Evolutionary conservation across 2,113 vertebrate species (phyloP).

Genomic region (Eidolon helvum): DNA sequence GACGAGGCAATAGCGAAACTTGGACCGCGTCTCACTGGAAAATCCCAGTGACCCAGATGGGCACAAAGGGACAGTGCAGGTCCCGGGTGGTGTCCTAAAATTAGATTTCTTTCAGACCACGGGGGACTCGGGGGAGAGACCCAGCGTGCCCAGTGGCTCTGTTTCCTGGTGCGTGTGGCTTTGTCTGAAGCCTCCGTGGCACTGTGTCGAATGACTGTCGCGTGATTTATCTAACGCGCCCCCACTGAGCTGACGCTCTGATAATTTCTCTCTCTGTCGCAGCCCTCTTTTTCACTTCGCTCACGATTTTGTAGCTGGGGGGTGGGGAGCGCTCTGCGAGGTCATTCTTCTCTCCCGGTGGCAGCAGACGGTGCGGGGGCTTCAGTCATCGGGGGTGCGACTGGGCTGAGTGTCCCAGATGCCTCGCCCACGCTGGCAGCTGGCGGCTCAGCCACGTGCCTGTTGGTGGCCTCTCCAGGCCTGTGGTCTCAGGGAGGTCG

Average conservation of each 20-base stretch:
- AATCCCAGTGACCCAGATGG: neutral
- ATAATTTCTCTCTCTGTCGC: too few relatives aligned
- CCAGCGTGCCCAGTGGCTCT: too few relatives aligned
- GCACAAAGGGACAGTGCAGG: too few relatives aligned
- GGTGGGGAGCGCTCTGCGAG: neutral
- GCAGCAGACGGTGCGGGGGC: too few relatives aligned
- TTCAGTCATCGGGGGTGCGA: too few relatives aligned
- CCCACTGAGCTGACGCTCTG: too few relatives aligned
- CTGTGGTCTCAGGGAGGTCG: neutral
- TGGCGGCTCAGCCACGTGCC: neutral
- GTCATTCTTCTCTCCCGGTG: neutral
- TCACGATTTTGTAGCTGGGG: too few relatives aligned
- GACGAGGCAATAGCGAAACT: neutral
- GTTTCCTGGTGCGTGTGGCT: too few relatives aligned
- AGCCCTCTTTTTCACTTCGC: too few relatives aligned
- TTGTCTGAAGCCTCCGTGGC: neutral
- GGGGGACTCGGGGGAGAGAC: neutral
- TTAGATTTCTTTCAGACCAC: neutral
- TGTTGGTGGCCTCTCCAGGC: neutral
- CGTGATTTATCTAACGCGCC: too few relatives aligned
- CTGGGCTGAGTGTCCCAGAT: neutral
- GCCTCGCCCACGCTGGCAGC: neutral
- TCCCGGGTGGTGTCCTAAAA: neutral
- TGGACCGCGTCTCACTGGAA: neutral
- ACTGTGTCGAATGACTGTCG: too few relatives aligned